Base-by-base conservation (phyloP, 2,797 vertebrate genomes). In the Thripadectes ignobilis region DNA sequence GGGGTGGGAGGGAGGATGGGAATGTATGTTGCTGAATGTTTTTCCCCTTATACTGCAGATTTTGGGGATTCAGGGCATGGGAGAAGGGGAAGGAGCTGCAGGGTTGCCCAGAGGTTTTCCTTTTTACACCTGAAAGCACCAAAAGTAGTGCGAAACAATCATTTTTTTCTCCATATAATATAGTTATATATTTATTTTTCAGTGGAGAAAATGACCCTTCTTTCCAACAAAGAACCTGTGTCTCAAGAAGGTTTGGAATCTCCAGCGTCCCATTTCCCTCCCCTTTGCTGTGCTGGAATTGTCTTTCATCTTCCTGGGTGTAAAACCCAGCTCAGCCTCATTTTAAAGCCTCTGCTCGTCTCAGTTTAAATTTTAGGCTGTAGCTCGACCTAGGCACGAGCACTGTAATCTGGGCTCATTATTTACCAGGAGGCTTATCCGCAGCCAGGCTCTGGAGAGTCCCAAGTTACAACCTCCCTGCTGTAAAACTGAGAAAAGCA, bases 281-380 rank as follows among this genome's bases (percentile, higher is more conserved):
- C 46, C 3, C n/a, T 34, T 5, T 2, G 1, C 30, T 0, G 19
- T 10, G 54, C 74, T 3, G 1, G 73, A 39, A 27, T 1, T 41
- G 4, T 18, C 32, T 68, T 82, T 85, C 39, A 15, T 3, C 19
- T 46, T 22, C 2, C 74, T 3, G 74, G 32, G 79, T 2, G 9
- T 43, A 65, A 91, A 89, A 14, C 41, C 67, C 63, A 7, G 52
- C 68, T 18, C 41, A 14, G 41, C 16, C 51, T 10, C 3, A 34
- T 48, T 52, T 24, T 18, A 11, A 2, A 46, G 41, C 3, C 65
- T 27, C 51, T 3, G 32, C 66, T 55, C 10, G 0, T 9, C 57
- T 45, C 30, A 0, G 22, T 17, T 32, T 24, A 36, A 30, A 30
- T 67, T 39, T 39, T 9, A 10, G 65, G 82, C 68, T 6, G 81